Base-by-base conservation (phyloP, 1,140 invertebrate genomes). In the Drosophila bocki region DNA sequence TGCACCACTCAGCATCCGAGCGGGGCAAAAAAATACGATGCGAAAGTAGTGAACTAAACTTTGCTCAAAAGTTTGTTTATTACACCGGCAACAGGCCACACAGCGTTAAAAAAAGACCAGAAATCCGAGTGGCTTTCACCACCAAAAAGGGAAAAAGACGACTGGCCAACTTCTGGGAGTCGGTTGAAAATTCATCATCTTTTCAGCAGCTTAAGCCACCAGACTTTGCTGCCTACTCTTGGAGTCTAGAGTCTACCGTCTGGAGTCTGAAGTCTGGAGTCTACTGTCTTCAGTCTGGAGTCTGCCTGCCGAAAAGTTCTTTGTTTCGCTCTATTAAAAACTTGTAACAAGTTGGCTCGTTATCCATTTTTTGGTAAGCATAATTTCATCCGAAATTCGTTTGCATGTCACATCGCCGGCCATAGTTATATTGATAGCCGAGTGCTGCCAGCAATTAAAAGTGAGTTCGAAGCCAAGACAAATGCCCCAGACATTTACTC, bases 51-150 rank as follows among this genome's bases (percentile, higher is more conserved):
- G 81, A 75, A 91, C 71, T 85, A 90, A 91, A 91, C 53, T 91
- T 91, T 83, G 64, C 82, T 77, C 70, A 70, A 90, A 91, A 91
- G 90, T 91, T 91, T 91, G 90, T 90, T 91, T 91, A 91, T 90
- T 90, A 91, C 82, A 79, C 80, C 74, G 84, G 82, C 83, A 86
- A 82, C 70, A 62, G 50, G 71, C 79, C 64, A 69, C 50, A 50
- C 35, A 56, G 44, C 41, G 12, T n/a, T 26, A 44, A 37, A 62
- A 80, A 70, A 53, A 48, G 63, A 63, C 78, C 54, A 64, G 9
- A 51, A 51, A 51, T 33, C 6, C 75, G 67, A 75, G 81, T 85
- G 59, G 85, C 80, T 78, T 76, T 54, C 64, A 54, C 53, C 53
- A 56, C 19, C 13, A 3, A 19, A 47, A 9, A 19, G 33, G 17